phyloP scores from a whole-genome alignment of 2,113 vertebrate species.

The Rana temporaria region DNA sequence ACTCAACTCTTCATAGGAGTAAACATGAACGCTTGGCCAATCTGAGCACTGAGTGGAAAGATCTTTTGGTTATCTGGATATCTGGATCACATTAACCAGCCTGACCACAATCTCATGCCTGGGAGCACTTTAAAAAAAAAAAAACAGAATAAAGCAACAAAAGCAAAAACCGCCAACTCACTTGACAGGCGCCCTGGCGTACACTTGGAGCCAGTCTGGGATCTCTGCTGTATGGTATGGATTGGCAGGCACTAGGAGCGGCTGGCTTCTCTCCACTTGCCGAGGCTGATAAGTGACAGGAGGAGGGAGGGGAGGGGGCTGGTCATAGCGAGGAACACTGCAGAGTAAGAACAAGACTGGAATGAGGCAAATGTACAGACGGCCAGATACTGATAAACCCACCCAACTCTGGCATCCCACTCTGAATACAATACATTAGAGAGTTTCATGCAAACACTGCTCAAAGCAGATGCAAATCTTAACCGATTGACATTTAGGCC shows the following conservation, averaged over 20 bases:
- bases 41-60: too few relatives aligned
- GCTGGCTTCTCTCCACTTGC: conserved; percentile 84
- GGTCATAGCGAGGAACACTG: conserved; percentile 96
- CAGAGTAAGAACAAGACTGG: conserved; percentile 12
- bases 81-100: too few relatives aligned
- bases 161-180: conserved; percentile 65
- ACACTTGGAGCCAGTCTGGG: conserved; percentile 98
- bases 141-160: too few relatives aligned
- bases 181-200: conserved; percentile 95
- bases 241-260: conserved; percentile 94
- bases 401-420: neutral
- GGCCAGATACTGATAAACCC: neutral
- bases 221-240: conserved; percentile 96
- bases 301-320: conserved; percentile 84
- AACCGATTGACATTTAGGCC: too few relatives aligned
- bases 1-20: too few relatives aligned
- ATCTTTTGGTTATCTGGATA: too few relatives aligned
- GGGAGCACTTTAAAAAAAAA: too few relatives aligned
- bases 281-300: conserved; percentile 91
- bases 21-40: too few relatives aligned
- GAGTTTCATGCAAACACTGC: too few relatives aligned
- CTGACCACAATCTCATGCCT: too few relatives aligned
- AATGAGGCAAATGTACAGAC: neutral
- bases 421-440: too few relatives aligned
- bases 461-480: too few relatives aligned